Base-by-base conservation (phyloP, 2,797 vertebrate species). In the Pangasius sanitwongsei region DNA sequence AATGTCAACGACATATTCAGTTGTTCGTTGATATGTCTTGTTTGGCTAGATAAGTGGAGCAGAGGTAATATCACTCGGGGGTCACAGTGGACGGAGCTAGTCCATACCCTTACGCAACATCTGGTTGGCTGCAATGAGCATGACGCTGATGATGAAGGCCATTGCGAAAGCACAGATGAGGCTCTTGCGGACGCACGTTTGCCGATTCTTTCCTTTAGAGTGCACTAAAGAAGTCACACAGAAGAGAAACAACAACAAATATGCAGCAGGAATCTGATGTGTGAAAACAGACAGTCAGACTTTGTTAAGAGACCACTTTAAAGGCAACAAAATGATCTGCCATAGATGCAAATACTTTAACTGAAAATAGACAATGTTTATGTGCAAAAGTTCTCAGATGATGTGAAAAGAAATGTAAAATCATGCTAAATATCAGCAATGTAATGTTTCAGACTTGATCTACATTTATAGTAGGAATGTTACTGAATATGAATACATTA, bases 121-220 rank as follows among this genome's bases (percentile, higher is more conserved):
- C 96, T 99, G 98, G 95, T 99, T 99, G 96, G 98, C 98, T 3
- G 98, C 98, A 15, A 99, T 99, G 92, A 99, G 95, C 98, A 99
- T 99, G 95, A 99, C 98, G 86, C 98, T 99, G 94, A 99, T 99
- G 94, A 99, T 99, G 96, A 99, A 99, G 95, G 98, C 98, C 98
- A 99, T 99, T 61, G 98, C 98, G 31, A 99, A 99, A 63, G 98
- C 98, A 93, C 98, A 99, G 94, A 99, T 99, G 94, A 99, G 97
- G 95, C 98, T 99, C 96, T 99, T 99, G 93, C 98, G 97, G 96
- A 99, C 93, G 93, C 99, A 97, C 93, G 98, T 94, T 97, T 96
- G 97, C 92, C 98, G 96, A 95, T 98, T 96, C 97, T 99, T 98
- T 93, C 96, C 96, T 92, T 95, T 95, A 2, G 96, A 94, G 92